phyloP scores from a whole-genome alignment of 2,888 invertebrate genomes.

The Drosophila neotestacea region DNA sequence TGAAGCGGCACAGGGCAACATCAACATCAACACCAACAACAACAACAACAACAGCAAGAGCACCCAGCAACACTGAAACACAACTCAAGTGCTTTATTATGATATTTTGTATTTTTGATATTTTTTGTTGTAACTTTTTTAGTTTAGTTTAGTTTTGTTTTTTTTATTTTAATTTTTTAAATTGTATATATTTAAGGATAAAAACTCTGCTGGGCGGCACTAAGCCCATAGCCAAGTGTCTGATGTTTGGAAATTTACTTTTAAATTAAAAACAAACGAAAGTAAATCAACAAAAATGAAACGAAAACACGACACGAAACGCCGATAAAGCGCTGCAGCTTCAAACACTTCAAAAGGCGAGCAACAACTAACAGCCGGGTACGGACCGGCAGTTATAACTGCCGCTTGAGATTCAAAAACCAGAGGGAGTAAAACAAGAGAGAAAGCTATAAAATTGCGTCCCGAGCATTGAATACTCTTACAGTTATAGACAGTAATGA shows the following conservation, averaged over 20 bases:
- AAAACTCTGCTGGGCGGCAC: constrained; percentile 33
- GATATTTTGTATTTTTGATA: constrained; percentile 46
- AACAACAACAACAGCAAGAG: constrained; percentile 26
- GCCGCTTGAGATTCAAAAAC: constrained; percentile 61
- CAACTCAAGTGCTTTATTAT: constrained; percentile 73
- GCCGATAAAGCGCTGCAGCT: constrained; percentile 70
- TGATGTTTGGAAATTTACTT: constrained; percentile 65
- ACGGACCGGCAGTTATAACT: constrained; percentile 60
- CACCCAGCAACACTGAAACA: constrained; percentile 44
- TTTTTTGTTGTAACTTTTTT: constrained; percentile 22
- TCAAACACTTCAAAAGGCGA: constrained; percentile 69
- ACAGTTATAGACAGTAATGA: neutral
- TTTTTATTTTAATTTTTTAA: constrained; percentile 20
- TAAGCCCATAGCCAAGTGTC: constrained; percentile 44
- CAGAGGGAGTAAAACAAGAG: constrained; percentile 43
- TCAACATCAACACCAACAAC: constrained; percentile 31
- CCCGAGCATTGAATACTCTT: constrained; percentile 26
- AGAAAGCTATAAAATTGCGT: neutral
- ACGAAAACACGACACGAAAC: constrained; percentile 69
- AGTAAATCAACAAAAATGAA: constrained; percentile 79
- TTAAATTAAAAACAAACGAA: constrained; percentile 78
- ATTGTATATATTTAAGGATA: constrained; percentile 25
- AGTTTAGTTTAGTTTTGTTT: constrained; percentile 24
- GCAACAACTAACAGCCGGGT: constrained; percentile 68
- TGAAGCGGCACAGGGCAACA: constrained; percentile 71